Evolutionary conservation across 2,113 vertebrate genomes (phyloP).

Genomic region (Epinephelus lanceolatus): DNA sequence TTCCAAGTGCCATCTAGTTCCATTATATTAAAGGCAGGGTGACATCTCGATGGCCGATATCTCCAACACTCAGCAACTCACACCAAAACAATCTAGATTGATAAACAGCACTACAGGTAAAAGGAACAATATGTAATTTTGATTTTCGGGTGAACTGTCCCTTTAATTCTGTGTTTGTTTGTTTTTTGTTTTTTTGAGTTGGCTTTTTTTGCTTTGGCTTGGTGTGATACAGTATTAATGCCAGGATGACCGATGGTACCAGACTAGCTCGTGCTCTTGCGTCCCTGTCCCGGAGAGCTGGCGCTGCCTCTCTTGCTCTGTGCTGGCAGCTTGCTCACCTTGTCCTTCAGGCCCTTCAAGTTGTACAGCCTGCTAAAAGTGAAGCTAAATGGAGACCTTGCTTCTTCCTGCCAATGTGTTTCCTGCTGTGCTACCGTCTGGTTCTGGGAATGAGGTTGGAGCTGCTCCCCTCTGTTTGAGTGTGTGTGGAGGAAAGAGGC

Average conservation of each 20-base stretch:
- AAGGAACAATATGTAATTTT: too few species aligned
- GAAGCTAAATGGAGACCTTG: slow-evolving; percentile 37
- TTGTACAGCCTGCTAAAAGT: slow-evolving; percentile 61
- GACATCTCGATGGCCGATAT: too few species aligned
- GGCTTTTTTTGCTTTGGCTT: background rate
- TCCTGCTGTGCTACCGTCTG: background rate
- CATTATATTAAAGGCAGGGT: too few species aligned
- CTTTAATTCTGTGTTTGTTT: too few species aligned
- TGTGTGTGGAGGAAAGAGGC: slow-evolving; percentile 24
- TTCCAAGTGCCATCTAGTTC: too few species aligned
- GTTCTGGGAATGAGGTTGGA: slow-evolving; percentile 10
- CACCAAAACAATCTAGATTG: too few species aligned
- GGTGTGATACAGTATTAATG: background rate
- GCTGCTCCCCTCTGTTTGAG: slow-evolving; percentile 4
- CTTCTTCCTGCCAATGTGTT: slow-evolving; percentile 4
- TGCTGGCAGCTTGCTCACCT: slow-evolving; percentile 43
- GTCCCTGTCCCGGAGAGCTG: slow-evolving; percentile 4
- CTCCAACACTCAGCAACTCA: too few species aligned
- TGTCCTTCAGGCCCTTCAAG: slow-evolving; percentile 62
- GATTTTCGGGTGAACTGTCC: too few species aligned
- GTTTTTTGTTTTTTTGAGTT: background rate
- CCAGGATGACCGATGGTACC: background rate
- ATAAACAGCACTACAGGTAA: too few species aligned
- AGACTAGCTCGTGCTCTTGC: slow-evolving; percentile 57
- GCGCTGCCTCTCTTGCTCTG: slow-evolving; percentile 43